phyloP scores from a whole-genome alignment of 2,113 vertebrate species.

The Chelonoidis abingdonii region DNA sequence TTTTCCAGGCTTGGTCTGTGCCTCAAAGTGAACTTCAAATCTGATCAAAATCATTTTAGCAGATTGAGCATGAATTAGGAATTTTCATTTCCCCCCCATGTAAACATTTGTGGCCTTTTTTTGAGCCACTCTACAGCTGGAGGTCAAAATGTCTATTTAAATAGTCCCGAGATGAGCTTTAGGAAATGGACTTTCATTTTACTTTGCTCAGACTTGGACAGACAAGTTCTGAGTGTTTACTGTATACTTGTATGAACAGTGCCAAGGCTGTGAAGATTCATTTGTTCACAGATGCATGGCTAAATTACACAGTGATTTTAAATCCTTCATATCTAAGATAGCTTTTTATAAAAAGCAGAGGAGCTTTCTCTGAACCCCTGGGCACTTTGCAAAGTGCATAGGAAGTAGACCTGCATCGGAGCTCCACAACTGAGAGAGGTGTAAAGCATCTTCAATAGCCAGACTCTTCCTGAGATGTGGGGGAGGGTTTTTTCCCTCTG shows the following conservation, averaged over 20 bases:
- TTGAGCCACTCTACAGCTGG: background rate
- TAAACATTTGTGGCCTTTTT: rapidly evolving
- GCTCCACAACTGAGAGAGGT: rapidly evolving
- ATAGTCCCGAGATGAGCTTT: rapidly evolving
- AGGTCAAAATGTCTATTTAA: background rate
- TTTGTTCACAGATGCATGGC: background rate
- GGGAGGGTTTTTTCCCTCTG: background rate
- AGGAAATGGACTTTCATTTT: background rate
- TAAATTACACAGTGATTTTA: background rate
- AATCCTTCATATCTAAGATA: background rate
- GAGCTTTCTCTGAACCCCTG: background rate
- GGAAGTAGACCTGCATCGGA: rapidly evolving
- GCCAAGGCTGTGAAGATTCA: background rate
- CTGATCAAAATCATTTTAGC: background rate
- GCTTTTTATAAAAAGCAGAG: background rate
- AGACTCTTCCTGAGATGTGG: background rate
- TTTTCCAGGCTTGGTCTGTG: background rate
- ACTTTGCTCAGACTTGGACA: background rate
- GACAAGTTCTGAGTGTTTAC: background rate
- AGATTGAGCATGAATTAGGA: rapidly evolving
- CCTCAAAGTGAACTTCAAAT: background rate
- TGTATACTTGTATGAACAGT: too few relatives aligned
- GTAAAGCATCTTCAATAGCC: background rate
- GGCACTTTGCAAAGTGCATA: rapidly evolving
- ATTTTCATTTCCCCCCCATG: background rate